Evolutionary conservation across 2,888 invertebrate genomes (phyloP), one percentile per base, ranked within the genome.

Genomic region (Keiferia lycopersicella): DNA sequence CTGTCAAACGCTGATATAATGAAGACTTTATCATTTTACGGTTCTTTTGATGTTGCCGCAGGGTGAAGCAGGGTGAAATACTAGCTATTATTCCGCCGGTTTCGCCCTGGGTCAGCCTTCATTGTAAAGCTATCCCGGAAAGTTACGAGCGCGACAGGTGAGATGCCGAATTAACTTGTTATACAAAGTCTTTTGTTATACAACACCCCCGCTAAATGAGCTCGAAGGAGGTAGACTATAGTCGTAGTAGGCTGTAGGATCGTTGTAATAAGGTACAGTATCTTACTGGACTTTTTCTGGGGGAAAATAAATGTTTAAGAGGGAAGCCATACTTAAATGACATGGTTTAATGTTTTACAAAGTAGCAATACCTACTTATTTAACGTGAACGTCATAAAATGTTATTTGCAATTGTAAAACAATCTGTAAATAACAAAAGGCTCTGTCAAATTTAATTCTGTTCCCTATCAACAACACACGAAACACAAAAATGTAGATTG

Each of bases 101-200:
- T 26, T 26, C 6, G 79, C 78, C 76, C 76, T 79, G 81, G 81
- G 11, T 8, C 83, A 82, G 78, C 80, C 83, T 87, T 84, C 87
- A 88, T 90, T 88, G 89, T 90, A 81, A 81, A 84, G 80, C 84
- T 74, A 86, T 89, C 80, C 81, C 78, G 80, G 77, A 75, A 84
- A 90, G 87, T 91, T 91, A 91, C 87, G 90, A 89, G 79, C 85
- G 81, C 78, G 89, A 89, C 91, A 91, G 91, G 91, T 91, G 91
- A 86, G 88, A 88, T 86, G 84, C 78, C 81, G 86, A 90, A 91
- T 91, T 89, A 90, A 91, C 88, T 86, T 88, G 84, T 88, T 87
- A 86, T 88, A 88, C 87, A 89, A 87, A 86, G 82, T 82, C 82
- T 74, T 84, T 86, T 90, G 89, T 90, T 89, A 86, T 86, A 84